Base-by-base conservation (phyloP, 2,888 invertebrate species). In the Lasioglossum morio region DNA sequence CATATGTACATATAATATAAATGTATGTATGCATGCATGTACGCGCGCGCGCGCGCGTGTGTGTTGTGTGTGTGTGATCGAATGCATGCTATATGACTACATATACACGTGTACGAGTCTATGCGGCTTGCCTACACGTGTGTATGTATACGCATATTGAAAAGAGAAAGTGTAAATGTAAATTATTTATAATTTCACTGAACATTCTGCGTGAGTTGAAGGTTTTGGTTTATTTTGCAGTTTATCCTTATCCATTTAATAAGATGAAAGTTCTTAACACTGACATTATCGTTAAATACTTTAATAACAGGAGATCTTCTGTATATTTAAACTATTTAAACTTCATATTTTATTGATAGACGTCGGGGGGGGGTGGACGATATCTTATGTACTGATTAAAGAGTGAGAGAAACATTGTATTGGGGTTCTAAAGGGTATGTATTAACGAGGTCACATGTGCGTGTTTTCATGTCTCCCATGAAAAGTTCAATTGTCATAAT, bases 101-200 rank as follows among this genome's bases (percentile, higher is more conserved):
- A 37, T 23, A 40, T 46, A 57, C 76, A 48, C n/a, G 23, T 46
- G n/a, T 30, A 43, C 7, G 27, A 63, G 16, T 63, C 14, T 53
- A 43, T 43, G 16, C n/a, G 40, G 34, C 5, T 34, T 60, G 23
- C 46, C 63, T 37, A 30, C 60, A 4, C 12, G 27, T 77, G 66
- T n/a, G 34, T 87, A 81, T 85, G 77, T 78, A 46, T 78, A 70
- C 34, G 66, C 72, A 72, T 72, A 74, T 69, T 69, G 43, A 73
- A 69, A 79, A 69, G 73, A 74, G 48, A 76, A 76, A 70, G 40
- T 69, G 72, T 82, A 88, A 77, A 69, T 83, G 82, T 90, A 85
- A 87, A 90, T 90, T 89, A 89, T 89, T 89, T 87, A 87, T 90
- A 70, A 79, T 72, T 84, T 86, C 76, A 86, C 86, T 86, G 80